Percentiles rank a stretch among this genome's conserved stretches.
These are phyloP conservation scores for Galemys pyrenaicus DNA, from an alignment of 2,113 vertebrate genomes.

Conservation along the genomic window DNA sequence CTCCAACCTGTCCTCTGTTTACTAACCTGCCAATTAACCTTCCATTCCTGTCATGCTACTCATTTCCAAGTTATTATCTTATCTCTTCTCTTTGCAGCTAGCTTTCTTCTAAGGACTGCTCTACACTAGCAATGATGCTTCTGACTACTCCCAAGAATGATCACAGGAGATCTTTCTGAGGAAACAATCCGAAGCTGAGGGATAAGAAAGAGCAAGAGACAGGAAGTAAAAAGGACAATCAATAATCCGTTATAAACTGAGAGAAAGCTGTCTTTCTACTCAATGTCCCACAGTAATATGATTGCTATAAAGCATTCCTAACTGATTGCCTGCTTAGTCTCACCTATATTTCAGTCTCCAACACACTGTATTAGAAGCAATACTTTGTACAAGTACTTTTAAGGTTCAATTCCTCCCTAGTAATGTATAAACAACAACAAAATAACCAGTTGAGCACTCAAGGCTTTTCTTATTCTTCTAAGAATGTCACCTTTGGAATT, in stretches of 20 bases:
- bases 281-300: neutral
- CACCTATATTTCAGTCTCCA: neutral
- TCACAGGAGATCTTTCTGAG: neutral
- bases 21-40: neutral
- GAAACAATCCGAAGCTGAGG: neutral
- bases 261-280: neutral
- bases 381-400: neutral
- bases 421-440: neutral
- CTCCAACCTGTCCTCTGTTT: neutral
- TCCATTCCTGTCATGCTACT: neutral
- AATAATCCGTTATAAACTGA: neutral
- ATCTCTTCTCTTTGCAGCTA: neutral
- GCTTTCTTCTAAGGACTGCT: neutral
- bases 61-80: neutral
- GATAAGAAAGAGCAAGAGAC: neutral
- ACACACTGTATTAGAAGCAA: neutral
- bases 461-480: neutral
- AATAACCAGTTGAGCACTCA: neutral
- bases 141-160: neutral
- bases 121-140: neutral
- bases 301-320: neutral
- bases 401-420: neutral
- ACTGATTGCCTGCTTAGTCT: neutral
- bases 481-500: neutral
- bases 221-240: neutral